phyloP scores from a whole-genome alignment of 2,888 invertebrate genomes.

The Siphonodentalium dalli region DNA sequence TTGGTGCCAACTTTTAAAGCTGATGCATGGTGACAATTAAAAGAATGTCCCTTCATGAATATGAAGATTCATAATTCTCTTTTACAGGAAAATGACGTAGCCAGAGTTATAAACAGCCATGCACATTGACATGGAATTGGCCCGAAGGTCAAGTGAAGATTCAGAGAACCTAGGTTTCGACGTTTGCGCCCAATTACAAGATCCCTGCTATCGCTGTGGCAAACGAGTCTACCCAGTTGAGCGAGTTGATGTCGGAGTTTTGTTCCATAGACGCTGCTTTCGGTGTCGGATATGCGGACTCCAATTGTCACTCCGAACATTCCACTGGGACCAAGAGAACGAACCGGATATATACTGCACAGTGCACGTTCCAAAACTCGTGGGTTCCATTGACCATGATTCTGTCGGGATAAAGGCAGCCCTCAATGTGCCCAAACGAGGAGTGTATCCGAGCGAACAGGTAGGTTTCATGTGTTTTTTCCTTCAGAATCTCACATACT shows the following conservation, averaged over 20 bases:
- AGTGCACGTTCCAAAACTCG: constrained; percentile 52
- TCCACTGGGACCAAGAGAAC: constrained; percentile 57
- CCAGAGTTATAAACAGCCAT: too few relatives aligned
- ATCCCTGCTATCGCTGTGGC: constrained; percentile 80
- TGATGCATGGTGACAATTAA: too few relatives aligned
- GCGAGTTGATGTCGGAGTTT: constrained; percentile 78
- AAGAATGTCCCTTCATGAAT: too few relatives aligned
- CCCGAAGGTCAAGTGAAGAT: too few relatives aligned
- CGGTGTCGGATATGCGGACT: constrained; percentile 90
- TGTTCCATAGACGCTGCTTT: constrained; percentile 97
- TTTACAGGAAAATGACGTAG: too few relatives aligned
- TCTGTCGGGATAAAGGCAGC: constrained; percentile 69
- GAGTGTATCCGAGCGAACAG: constrained; percentile 40
- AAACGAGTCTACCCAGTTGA: constrained; percentile 97
- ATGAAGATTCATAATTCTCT: too few relatives aligned
- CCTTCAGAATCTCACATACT: too few relatives aligned
- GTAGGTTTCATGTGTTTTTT: constrained; percentile 27
- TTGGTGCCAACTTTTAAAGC: too few relatives aligned
- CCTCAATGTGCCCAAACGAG: constrained; percentile 48
- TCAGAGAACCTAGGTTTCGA: too few relatives aligned
- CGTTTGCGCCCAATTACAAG: constrained; percentile 36
- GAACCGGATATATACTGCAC: constrained; percentile 63
- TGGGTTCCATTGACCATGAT: constrained; percentile 68
- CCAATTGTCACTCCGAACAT: constrained; percentile 59
- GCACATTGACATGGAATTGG: too few relatives aligned